Conservation (phyloP, 2,888 invertebrate genomes). For the Drosophila infuscata region DNA sequence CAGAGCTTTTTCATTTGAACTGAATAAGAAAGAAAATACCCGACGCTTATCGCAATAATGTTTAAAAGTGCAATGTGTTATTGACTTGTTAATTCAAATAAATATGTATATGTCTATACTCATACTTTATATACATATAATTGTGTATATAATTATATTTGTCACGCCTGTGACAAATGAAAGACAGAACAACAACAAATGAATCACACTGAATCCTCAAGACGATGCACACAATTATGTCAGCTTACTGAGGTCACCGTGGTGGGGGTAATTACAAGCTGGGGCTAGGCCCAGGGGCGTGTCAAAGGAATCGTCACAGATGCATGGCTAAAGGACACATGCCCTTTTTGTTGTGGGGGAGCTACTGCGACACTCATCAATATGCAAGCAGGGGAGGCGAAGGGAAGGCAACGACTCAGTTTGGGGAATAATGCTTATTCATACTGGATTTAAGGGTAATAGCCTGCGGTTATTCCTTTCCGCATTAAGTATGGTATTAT, state of each 20-base stretch:
- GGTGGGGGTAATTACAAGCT: background rate
- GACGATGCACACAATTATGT: slow-evolving; percentile 1
- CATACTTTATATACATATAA: background rate
- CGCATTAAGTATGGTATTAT: background rate
- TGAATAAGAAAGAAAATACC: background rate
- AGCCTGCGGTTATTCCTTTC: background rate
- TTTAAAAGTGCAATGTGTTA: background rate
- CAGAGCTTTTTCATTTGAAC: background rate
- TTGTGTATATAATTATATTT: no score
- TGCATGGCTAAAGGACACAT: slow-evolving; percentile 4
- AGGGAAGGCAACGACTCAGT: background rate
- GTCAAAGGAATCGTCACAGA: slow-evolving; percentile 8
- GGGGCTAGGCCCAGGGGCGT: slow-evolving; percentile 1
- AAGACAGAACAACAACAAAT: background rate
- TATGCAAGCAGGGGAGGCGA: background rate
- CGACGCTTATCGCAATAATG: background rate
- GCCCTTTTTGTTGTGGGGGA: background rate
- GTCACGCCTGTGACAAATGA: background rate
- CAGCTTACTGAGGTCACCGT: background rate
- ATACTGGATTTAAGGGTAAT: background rate
- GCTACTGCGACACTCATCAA: background rate
- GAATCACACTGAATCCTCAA: no score
- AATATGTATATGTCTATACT: background rate
- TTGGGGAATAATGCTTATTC: background rate
- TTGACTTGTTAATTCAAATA: background rate